A percentile compares a stretch with the other conserved stretches of the same genome.
Conservation (phyloP, 2,113 vertebrate species). For the Xiphophorus couchianus region DNA sequence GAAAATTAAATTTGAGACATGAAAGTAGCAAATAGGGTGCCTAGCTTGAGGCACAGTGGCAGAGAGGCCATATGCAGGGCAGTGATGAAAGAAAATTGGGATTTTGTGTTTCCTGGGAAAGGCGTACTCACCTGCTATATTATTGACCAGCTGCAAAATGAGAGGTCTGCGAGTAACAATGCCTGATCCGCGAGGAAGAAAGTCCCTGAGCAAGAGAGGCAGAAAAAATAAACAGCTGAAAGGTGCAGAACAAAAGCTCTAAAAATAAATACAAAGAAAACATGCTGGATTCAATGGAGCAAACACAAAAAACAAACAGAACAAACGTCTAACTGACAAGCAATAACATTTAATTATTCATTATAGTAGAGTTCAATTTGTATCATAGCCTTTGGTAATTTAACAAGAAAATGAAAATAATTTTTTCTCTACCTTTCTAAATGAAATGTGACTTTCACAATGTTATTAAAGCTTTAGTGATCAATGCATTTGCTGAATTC, state of each 20-base stretch:
- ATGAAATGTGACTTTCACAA: slow-evolving; percentile 56
- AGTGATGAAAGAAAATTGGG: slow-evolving; percentile 34
- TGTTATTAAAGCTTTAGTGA: slow-evolving; percentile 29
- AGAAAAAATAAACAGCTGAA: slow-evolving; percentile 26
- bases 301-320: neutral
- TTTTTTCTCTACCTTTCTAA: slow-evolving; percentile 39
- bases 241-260: neutral
- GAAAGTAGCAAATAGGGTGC: slow-evolving; percentile 30
- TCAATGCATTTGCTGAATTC: slow-evolving; percentile 15
- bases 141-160: slow-evolving; percentile 96
- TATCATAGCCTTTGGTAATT: slow-evolving; percentile 31
- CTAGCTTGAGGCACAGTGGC: slow-evolving; percentile 43
- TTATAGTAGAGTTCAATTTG: slow-evolving; percentile 46
- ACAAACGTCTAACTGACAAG: neutral
- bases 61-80: slow-evolving; percentile 31
- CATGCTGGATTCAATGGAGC: neutral
- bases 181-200: slow-evolving; percentile 94
- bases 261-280: neutral
- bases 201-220: slow-evolving; percentile 84
- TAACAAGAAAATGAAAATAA: slow-evolving; percentile 30
- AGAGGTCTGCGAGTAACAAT: slow-evolving; percentile 96
- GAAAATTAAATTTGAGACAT: slow-evolving; percentile 46
- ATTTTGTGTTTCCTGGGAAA: slow-evolving; percentile 2
- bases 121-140: slow-evolving; percentile 87
- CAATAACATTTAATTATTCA: slow-evolving; percentile 29